A percentile compares a stretch with the other conserved stretches of the same genome.
Evolutionary conservation across 2,113 vertebrate genomes (phyloP).

Genomic region (Octodon degus): DNA sequence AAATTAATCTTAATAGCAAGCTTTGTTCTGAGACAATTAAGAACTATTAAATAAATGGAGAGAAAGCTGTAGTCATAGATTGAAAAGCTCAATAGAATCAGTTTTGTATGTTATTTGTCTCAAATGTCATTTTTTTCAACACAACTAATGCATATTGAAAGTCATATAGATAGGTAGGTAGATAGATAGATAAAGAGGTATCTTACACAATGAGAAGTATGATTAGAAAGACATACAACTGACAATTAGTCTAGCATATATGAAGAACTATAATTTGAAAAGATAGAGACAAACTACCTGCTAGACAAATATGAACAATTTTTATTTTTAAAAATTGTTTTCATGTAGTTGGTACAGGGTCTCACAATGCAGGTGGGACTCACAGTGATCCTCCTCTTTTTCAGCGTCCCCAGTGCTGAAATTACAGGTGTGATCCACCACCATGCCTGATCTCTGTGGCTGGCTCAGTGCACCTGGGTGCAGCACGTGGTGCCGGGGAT

Average conservation of each 20-base stretch:
- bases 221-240: background rate
- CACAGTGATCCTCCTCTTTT: no score
- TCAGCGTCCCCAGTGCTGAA: no score
- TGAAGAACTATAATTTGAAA: background rate
- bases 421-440: no score
- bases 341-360: no score
- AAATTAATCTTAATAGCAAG: background rate
- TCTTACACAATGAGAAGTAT: background rate
- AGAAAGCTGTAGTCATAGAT: background rate
- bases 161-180: background rate
- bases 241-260: background rate
- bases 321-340: background rate
- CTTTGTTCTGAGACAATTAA: background rate
- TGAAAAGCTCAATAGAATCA: background rate
- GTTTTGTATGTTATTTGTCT: background rate
- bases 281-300: background rate
- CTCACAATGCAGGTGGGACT: no score
- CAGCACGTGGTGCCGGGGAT: no score
- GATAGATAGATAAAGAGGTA: no score
- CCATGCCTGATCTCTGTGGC: no score
- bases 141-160: background rate
- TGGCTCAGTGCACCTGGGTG: no score
- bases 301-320: background rate
- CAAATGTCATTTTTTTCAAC: background rate
- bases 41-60: background rate